These are phyloP conservation scores for Oreortyx pictus DNA, from an alignment of 2,797 vertebrate species.

Conservation along the genomic window DNA sequence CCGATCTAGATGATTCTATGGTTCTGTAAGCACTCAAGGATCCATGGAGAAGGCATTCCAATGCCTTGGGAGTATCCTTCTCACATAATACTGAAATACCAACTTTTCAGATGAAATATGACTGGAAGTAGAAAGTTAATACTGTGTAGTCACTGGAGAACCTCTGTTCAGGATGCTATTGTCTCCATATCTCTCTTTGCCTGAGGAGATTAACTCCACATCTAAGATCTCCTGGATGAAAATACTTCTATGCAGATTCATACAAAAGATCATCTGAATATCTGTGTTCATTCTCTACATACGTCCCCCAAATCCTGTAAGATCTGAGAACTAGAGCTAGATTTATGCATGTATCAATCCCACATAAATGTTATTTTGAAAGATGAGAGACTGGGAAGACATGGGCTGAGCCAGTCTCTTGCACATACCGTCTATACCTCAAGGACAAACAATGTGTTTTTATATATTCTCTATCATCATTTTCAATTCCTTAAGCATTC, in stretches of 20 bases:
- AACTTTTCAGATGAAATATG: neutral
- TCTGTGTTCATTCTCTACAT: neutral
- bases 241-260: neutral
- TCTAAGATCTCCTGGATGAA: neutral
- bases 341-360: constrained; percentile 22
- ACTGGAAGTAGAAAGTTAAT: neutral
- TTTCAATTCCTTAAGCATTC: constrained; percentile 45
- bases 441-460: constrained; percentile 42
- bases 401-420: neutral
- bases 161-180: neutral
- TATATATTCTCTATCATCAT: neutral
- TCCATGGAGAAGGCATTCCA: neutral
- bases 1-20: neutral
- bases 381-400: neutral
- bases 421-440: neutral
- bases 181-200: neutral
- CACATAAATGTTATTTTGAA: constrained; percentile 33
- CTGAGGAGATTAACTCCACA: neutral
- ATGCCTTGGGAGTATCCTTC: neutral
- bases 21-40: neutral
- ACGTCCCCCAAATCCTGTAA: neutral
- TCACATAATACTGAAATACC: neutral
- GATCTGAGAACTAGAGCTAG: neutral
- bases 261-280: neutral
- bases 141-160: neutral